A percentile compares a stretch with the other conserved stretches of the same genome.
Conservation (phyloP, 2,888 invertebrate species). For the Frankliniella intonsa region DNA sequence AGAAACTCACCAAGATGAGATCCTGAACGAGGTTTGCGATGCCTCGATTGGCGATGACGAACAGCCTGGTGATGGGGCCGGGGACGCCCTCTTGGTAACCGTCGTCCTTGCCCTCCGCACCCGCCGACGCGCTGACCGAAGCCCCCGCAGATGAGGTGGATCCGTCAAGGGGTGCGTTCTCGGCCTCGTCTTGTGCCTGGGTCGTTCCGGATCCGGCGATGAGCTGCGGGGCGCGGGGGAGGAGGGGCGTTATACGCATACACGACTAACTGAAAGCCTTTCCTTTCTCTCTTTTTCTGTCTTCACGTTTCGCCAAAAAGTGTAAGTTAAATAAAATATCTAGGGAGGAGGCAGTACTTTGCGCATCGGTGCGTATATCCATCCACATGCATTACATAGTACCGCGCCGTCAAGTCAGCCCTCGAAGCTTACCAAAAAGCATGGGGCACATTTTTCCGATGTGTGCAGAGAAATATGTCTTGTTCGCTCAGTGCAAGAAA, state of each 20-base stretch:
- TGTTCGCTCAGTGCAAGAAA: no score
- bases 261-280: neutral
- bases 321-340: neutral
- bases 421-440: no score
- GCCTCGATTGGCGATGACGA: conserved; percentile 82
- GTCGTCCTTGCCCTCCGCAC: conserved; percentile 47
- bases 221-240: conserved; percentile 54
- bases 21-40: conserved; percentile 83
- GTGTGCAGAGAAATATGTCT: no score
- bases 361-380: no score
- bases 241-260: conserved; percentile 27
- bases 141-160: conserved; percentile 29
- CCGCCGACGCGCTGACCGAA: conserved; percentile 48
- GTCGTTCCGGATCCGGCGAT: conserved; percentile 71
- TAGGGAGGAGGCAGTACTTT: no score
- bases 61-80: conserved; percentile 79
- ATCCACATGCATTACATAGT: neutral
- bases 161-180: conserved; percentile 42
- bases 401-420: no score
- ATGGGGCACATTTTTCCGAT: no score
- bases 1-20: conserved; percentile 73
- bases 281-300: no score
- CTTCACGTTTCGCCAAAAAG: no score
- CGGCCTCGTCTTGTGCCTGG: conserved; percentile 56
- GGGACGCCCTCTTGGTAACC: conserved; percentile 77